Evolutionary conservation across 2,888 invertebrate species (phyloP), one percentile per base, ranked within the genome.

Genomic region (Epirrhoe tristata): DNA sequence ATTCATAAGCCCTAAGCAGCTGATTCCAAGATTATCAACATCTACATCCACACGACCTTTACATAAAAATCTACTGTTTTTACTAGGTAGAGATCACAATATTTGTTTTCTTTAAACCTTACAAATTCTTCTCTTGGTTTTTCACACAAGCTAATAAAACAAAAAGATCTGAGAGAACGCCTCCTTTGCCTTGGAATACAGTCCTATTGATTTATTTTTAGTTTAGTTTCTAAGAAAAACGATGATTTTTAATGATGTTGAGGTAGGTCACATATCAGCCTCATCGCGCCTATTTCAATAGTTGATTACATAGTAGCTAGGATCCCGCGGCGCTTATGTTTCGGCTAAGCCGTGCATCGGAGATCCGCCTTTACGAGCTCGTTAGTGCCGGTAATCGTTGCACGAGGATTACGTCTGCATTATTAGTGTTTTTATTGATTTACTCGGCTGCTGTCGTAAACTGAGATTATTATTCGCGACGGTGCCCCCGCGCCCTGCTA

Each of bases 351-450:
- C 90, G 72, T 91, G 92, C 93, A 90, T 90, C 81, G 90, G 87
- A 87, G 88, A 91, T 91, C 90, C 90, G 87, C 81, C 85, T 93
- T 93, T 93, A 93, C 90, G 93, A 93, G 87, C 91, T 92, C 93
- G 92, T 93, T 92, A 92, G 91, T 87, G 91, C 85, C 87, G 56
- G 91, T 92, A 92, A 92, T 91, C 92, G 87, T 84, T 92, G 93
- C 92, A 93, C 88, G 90, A 84, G 90, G 93, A 90, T 93, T 92
- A 93, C 89, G 88, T 85, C 87, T 88, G 93, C 93, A 93, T 93
- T 93, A 93, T 93, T 93, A 93, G 93, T 93, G 93, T 93, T 93
- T 93, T 93, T 93, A 93, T 93, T 93, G 93, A 93, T 93, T 93
- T 91, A 90, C 91, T 93, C 93, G 93, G 93, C 87, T 89, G 86